phyloP scores from a whole-genome alignment of 2,888 invertebrate species.

The Torymus tubicola region DNA sequence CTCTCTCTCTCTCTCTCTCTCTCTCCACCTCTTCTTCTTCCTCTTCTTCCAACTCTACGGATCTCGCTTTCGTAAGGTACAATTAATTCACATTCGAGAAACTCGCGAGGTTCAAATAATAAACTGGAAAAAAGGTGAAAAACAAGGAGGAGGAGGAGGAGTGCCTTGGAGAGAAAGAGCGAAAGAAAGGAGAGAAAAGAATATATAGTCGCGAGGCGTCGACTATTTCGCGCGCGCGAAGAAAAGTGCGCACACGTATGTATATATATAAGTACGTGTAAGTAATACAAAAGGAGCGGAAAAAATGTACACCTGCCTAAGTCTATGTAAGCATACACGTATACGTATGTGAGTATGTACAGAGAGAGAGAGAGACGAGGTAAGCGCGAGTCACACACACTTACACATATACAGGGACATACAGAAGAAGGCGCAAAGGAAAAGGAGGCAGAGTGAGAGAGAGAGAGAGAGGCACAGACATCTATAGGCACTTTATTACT shows the following conservation, averaged over 20 bases:
- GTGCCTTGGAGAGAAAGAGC: conserved; percentile 23
- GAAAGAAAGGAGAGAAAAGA: conserved; percentile 14
- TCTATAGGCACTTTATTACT: conserved; percentile 69
- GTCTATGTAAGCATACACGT: not conserved
- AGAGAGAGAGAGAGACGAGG: conserved; percentile 23
- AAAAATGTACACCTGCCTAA: conserved; percentile 45
- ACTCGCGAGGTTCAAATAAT: conserved; percentile 33
- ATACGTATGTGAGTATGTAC: not conserved
- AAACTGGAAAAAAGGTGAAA: conserved; percentile 24
- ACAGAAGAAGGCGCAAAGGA: conserved; percentile 48
- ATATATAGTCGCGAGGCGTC: too few relatives aligned
- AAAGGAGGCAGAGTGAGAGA: conserved; percentile 56
- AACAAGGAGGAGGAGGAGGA: not conserved
- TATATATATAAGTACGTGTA: conserved; percentile 27
- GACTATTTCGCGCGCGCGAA: conserved; percentile 1
- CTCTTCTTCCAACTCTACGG: too few relatives aligned
- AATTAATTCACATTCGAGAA: conserved; percentile 56
- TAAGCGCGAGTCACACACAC: conserved; percentile 38
- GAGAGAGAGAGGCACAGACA: too few relatives aligned
- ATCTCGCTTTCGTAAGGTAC: conserved; percentile 52
- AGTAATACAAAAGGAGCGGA: conserved; percentile 55
- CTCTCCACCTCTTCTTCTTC: too few relatives aligned
- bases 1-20: too few relatives aligned
- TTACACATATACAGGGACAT: too few relatives aligned
- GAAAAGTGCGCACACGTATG: not conserved